Base-by-base conservation (phyloP, 2,113 vertebrate species). In the Dasypus novemcinctus region DNA sequence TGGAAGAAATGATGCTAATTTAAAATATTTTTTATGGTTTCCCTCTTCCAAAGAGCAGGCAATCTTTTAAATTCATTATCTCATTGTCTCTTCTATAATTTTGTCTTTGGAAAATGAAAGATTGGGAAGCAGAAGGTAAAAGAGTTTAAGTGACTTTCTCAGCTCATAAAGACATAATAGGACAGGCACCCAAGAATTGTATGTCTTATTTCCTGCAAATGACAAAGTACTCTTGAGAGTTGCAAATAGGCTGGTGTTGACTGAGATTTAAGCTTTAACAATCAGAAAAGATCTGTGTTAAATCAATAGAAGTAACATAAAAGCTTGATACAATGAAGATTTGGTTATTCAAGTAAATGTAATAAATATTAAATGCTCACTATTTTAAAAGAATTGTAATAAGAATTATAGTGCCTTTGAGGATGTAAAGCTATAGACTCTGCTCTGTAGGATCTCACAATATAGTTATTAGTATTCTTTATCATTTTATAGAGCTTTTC, bases 81-180 rank as follows among this genome's bases (percentile, higher is more conserved):
- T 89, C 13, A 38, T 41, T 46, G 61, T 71, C 20, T 91, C 49
- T 89, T 88, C 6, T 23, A 21, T 71, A 11, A 5, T 86, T 95
- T 81, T 90, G 43, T 43, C n/a, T 61, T 90, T 87, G 66, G 25
- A 61, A 95, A 17, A 87, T 81, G 46, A 71, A 74, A 91, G 25
- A n/a, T 4, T 85, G 54, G 36, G 13, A 80, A 89, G 66, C 23
- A 59, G 59, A 80, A 12, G 18, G 6, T 38, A 86, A 92, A 81
- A 61, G 46, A 59, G 27, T 75, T 92, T 71, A 79, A 78, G 6
- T 61, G 85, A 63, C 68, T 88, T 96, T 68, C 9, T 76, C 7
- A 79, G 33, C 3, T 64, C 27, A 61, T 15, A 76, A 29, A 74
- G 18, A 2, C 7, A 41, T 61, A 33, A 43, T 54, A 64, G 9